Base-by-base conservation (phyloP, 1,140 invertebrate genomes). In the Neodiprion lecontei region DNA sequence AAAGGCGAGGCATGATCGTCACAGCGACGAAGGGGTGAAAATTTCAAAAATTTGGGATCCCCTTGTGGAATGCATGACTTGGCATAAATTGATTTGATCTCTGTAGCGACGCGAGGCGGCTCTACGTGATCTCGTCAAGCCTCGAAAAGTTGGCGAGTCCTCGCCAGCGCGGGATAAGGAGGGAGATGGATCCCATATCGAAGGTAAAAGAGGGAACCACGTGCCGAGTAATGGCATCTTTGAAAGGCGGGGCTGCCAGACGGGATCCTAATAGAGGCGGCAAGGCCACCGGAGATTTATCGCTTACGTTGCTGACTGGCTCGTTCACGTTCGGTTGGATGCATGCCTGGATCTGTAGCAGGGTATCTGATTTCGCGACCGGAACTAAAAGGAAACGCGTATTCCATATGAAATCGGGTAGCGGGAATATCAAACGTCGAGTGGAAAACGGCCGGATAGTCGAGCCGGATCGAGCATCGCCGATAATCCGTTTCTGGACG, bases 181-280 rank as follows among this genome's bases (percentile, higher is more conserved):
- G 8, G n/a, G 3, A 17, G 5, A 40, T 5, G 5, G 28, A 40
- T 5, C 28, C 28, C 28, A 40, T 21, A 21, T 40, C 28, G 28
- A 40, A 40, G 28, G 28, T 2, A 40, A 17, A 61, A 17, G 53
- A 61, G 53, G 11, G 53, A 40, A 61, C 53, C 53, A 61, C 53
- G 53, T 61, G 53, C 53, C 11, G 53, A 61, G 53, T 61, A 61
- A 61, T 61, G 53, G 53, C 53, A 61, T 61, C 53, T 61, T 61
- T 9, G 53, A 61, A 61, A 4, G 53, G 53, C n/a, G 9, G 5
- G 11, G 11, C 53, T 61, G 28, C 28, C 28, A 40, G 28, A 40
- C 28, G 28, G 5, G 53, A 61, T 61, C 53, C 53, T 61, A 61
- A 61, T 61, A 61, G 53, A 61, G 53, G 53, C 28, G 5, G 28